Evolutionary conservation across 2,888 invertebrate genomes (phyloP), one percentile per base, ranked within the genome.

Genomic region (Pammene aurita): DNA sequence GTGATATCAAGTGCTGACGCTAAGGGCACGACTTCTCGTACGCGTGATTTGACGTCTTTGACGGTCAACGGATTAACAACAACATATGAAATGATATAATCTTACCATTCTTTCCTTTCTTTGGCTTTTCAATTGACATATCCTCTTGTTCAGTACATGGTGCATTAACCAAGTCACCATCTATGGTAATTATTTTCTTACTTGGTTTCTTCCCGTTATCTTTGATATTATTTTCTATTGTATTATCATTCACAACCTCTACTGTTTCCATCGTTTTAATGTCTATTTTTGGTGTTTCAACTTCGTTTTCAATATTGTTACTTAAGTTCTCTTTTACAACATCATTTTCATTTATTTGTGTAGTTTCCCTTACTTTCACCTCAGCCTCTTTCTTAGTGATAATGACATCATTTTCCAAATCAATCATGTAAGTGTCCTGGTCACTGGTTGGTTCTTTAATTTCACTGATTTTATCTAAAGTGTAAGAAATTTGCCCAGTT

Each of bases 271-370:
- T 62, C 41, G 52, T 41, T 50, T 41, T 26, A 13, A 14, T 14
- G 7, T 11, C 11, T 18, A 52, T 58, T 10, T 7, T 38, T 48
- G 42, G 18, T 34, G 10, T 61, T 14, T 11, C 54, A 14, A 7
- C 26, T 38, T 16, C 34, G 13, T 50, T 56, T 44, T 18, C 46
- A 57, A 68, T 44, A 41, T 63, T 68, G 6, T 26, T 54, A 0
- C 64, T 58, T 34, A 55, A 18, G 54, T 69, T 69, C 6, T 69
- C 65, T 14, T 69, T 69, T 0, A 69, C 65, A 10, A 54, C 13
- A 0, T 60, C 44, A 18, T 26, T 58, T 10, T 46, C 52, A 14
- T 7, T 13, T 34, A 26, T 26, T 26, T 26, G 2, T 26, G 4
- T 4, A 26, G 26, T 2, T 26, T 26, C 4, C 4, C 26, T 4